phyloP scores from a whole-genome alignment of 2,888 invertebrate genomes.

The Xestia xanthographa region DNA sequence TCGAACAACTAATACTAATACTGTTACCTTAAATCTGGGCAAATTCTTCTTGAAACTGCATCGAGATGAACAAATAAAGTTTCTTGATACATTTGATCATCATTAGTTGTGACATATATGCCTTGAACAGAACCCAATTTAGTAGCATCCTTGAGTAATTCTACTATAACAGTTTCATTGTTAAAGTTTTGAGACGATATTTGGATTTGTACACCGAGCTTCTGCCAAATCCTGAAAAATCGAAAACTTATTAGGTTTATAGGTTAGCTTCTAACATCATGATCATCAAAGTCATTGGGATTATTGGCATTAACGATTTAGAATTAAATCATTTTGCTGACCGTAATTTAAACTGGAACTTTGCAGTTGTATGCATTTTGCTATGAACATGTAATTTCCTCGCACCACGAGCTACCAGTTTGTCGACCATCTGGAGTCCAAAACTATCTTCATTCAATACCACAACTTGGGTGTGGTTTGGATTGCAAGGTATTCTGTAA shows the following conservation, averaged over 20 bases:
- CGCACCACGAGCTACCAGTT: no score
- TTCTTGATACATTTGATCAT: slow-evolving; percentile 42
- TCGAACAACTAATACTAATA: no score
- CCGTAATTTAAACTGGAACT: slow-evolving; percentile 63
- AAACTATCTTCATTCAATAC: slow-evolving; percentile 69
- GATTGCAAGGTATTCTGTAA: slow-evolving; percentile 61
- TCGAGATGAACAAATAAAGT: slow-evolving; percentile 66
- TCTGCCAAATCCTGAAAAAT: slow-evolving; percentile 66
- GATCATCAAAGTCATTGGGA: not conserved
- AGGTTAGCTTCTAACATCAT: no score
- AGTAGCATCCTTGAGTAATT: slow-evolving; percentile 60
- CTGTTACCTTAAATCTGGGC: slow-evolving; percentile 39
- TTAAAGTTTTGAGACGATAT: slow-evolving; percentile 45
- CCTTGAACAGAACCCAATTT: slow-evolving; percentile 67
- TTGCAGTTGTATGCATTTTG: no score
- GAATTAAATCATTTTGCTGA: slow-evolving; percentile 38
- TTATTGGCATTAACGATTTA: no score
- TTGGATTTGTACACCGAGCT: slow-evolving; percentile 59
- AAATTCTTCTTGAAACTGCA: slow-evolving; percentile 62
- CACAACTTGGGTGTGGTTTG: slow-evolving; percentile 61
- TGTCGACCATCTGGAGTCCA: slow-evolving; percentile 71
- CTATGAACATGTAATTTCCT: no score
- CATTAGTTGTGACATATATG: slow-evolving; percentile 62
- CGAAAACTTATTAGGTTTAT: not conserved
- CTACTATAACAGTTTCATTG: slow-evolving; percentile 36